These are phyloP conservation scores for Drosophila mojavensis DNA, from an alignment of 1,140 invertebrate genomes.

Conservation along the genomic window DNA sequence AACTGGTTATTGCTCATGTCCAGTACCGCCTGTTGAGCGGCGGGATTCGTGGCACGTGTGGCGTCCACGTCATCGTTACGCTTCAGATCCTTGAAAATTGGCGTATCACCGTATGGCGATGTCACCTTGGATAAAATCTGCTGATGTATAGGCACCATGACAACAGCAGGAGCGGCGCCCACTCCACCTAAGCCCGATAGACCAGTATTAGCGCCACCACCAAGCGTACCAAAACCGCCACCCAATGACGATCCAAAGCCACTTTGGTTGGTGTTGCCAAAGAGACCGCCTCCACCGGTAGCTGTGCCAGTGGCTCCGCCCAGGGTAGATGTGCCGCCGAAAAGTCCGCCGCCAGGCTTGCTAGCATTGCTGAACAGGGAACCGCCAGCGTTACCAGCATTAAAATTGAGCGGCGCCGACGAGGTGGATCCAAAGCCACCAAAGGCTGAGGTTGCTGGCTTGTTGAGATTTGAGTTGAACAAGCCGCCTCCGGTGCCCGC, in stretches of 20 bases:
- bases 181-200: constrained; percentile 54
- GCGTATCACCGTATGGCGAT: constrained; percentile 91
- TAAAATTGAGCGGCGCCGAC: constrained; percentile 83
- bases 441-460: constrained; percentile 84
- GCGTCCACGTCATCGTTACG: constrained; percentile 87
- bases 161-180: constrained; percentile 36
- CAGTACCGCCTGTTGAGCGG: constrained; percentile 87
- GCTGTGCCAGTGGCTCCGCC: constrained; percentile 41
- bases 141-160: constrained; percentile 86
- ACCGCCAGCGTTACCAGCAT: constrained; percentile 84
- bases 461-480: constrained; percentile 85
- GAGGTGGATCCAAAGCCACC: constrained; percentile 77
- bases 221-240: constrained; percentile 50
- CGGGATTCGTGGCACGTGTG: constrained; percentile 89
- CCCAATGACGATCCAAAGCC: constrained; percentile 59
- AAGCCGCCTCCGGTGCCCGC: constrained; percentile 84
- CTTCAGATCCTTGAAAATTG: constrained; percentile 90
- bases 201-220: constrained; percentile 38
- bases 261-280: constrained; percentile 83
- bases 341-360: constrained; percentile 82
- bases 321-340: constrained; percentile 73
- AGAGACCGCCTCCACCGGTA: constrained; percentile 78
- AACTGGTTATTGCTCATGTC: constrained; percentile 85
- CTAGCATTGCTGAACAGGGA: constrained; percentile 72
- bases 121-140: constrained; percentile 89